phyloP scores from a whole-genome alignment of 2,888 invertebrate genomes.

The Leptinotarsa peninsularis region DNA sequence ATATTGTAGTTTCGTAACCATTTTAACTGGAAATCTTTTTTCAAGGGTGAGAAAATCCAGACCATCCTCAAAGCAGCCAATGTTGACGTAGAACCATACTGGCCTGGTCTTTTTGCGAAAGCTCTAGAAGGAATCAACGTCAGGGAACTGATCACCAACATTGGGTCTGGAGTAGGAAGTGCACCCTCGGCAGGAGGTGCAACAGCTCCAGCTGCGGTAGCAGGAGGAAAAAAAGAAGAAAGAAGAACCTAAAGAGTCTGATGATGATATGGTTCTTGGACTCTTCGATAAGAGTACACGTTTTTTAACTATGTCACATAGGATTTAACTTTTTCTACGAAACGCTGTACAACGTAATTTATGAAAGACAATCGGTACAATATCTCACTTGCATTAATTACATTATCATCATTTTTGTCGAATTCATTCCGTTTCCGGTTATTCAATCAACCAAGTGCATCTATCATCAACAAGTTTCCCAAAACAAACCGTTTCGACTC shows the following conservation, averaged over 20 bases:
- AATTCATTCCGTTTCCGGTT: too few species aligned
- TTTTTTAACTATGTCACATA: constrained; percentile 10
- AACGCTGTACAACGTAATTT: too few species aligned
- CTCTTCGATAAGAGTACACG: constrained; percentile 73
- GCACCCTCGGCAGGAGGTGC: constrained; percentile 81
- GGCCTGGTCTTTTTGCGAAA: constrained; percentile 98
- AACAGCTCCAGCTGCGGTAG: constrained; percentile 76
- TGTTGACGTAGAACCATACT: constrained; percentile 97
- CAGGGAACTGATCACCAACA: constrained; percentile 91
- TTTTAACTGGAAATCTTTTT: constrained; percentile 45
- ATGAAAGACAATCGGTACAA: too few species aligned
- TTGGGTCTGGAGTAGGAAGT: constrained; percentile 91
- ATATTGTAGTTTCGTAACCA: constrained; percentile 29
- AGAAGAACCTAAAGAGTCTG: constrained; percentile 81
- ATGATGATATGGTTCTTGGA: constrained; percentile 94
- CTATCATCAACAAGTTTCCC: too few species aligned
- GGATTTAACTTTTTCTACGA: constrained; percentile 28
- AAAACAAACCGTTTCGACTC: too few species aligned
- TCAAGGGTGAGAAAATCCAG: constrained; percentile 94
- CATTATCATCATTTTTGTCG: too few species aligned
- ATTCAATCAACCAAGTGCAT: too few species aligned
- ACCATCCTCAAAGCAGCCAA: constrained; percentile 97
- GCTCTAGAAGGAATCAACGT: constrained; percentile 95
- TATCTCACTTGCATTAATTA: too few species aligned
- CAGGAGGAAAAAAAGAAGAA: constrained; percentile 85